phyloP scores from a whole-genome alignment of 2,113 vertebrate species.

The Notothenia rossii region DNA sequence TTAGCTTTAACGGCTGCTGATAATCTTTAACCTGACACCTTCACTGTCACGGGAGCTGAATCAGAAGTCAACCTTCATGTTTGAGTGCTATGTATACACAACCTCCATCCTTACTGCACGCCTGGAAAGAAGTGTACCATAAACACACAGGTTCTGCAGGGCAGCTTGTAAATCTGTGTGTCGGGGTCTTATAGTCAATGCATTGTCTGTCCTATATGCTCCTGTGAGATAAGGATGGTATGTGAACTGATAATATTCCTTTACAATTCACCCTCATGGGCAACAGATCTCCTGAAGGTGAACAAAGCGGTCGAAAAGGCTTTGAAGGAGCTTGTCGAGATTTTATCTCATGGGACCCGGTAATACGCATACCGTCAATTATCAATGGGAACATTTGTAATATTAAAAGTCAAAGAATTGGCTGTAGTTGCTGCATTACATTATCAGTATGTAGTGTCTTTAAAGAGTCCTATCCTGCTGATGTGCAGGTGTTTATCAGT shows the following conservation, averaged over 20 bases:
- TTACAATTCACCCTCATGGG: neutral
- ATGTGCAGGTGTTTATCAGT: too few relatives aligned
- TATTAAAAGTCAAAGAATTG: too few relatives aligned
- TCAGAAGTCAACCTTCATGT: slow-evolving; percentile 23
- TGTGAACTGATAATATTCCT: neutral
- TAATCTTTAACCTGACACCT: slow-evolving; percentile 46
- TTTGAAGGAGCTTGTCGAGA: neutral
- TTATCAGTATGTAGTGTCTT: too few relatives aligned
- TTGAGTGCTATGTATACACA: slow-evolving; percentile 33
- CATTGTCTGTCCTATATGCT: neutral
- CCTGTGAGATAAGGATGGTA: slow-evolving; percentile 9
- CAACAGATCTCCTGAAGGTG: slow-evolving; percentile 25
- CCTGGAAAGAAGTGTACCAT: neutral
- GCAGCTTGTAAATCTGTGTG: neutral
- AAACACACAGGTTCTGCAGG: slow-evolving; percentile 12
- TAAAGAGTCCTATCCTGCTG: too few relatives aligned
- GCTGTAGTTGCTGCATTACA: too few relatives aligned
- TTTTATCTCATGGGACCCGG: too few relatives aligned
- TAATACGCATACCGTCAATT: too few relatives aligned
- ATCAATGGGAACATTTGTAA: too few relatives aligned
- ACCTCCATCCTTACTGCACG: neutral
- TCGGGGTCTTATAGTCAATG: neutral
- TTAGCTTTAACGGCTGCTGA: slow-evolving; percentile 9
- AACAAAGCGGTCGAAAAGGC: neutral
- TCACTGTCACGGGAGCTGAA: slow-evolving; percentile 21